phyloP scores from a whole-genome alignment of 2,888 invertebrate genomes.

The Scelioninae gen. 1 region DNA sequence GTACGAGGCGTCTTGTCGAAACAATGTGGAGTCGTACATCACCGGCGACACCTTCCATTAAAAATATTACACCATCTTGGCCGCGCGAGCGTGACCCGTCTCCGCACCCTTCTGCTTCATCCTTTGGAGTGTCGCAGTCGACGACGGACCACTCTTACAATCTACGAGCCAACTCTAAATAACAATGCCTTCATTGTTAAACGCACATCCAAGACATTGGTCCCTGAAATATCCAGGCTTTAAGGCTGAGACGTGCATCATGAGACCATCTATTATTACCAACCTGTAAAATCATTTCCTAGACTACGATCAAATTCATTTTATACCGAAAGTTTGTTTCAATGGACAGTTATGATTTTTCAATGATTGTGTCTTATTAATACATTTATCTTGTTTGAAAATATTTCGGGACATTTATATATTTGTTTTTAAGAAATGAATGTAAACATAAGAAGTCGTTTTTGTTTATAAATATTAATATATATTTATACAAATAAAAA shows the following conservation, averaged over 20 bases:
- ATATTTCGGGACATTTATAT: not conserved
- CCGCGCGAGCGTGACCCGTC: constrained; percentile 71
- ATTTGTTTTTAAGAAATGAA: not conserved
- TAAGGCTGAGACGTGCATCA: constrained; percentile 63
- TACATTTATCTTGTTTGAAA: too few relatives aligned
- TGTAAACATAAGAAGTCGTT: too few relatives aligned
- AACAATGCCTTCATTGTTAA: constrained; percentile 82
- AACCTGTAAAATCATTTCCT: constrained; percentile 60
- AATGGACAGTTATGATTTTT: not conserved
- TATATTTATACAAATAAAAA: too few relatives aligned
- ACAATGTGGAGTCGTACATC: constrained; percentile 83
- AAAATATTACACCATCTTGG: constrained; percentile 84
- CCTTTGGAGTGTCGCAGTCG: constrained; percentile 43
- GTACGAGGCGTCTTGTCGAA: constrained; percentile 81
- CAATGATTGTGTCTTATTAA: too few relatives aligned
- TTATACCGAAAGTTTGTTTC: constrained; percentile 7
- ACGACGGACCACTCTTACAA: constrained; percentile 70
- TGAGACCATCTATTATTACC: constrained; percentile 64
- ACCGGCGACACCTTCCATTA: constrained; percentile 83
- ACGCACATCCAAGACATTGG: constrained; percentile 78
- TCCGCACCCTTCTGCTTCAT: constrained; percentile 41
- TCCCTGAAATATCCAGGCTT: constrained; percentile 79
- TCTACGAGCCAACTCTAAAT: constrained; percentile 78
- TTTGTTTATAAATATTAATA: too few relatives aligned
- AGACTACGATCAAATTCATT: constrained; percentile 54